Percentiles rank a stretch among this genome's conserved stretches.
Evolutionary conservation across 2,888 invertebrate genomes (phyloP).

Genomic region (Rapana venosa): DNA sequence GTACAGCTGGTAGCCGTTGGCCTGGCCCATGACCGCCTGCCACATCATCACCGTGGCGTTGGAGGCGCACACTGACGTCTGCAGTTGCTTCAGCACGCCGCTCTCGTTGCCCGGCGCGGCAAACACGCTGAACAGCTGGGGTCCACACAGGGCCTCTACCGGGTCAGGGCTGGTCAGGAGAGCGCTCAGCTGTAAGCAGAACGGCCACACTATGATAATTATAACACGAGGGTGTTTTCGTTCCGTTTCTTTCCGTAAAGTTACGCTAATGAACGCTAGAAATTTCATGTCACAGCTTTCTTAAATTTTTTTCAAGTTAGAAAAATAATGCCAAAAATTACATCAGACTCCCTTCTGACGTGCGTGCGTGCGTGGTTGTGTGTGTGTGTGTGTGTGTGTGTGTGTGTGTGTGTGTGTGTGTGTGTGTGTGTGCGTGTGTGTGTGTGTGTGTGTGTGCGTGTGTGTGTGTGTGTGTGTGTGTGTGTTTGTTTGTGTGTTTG

Average conservation of each 20-base stretch:
- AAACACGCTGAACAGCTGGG: slow-evolving; percentile 49
- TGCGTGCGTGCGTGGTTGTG: too few species aligned
- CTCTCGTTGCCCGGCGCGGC: slow-evolving; percentile 46
- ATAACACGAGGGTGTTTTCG: too few species aligned
- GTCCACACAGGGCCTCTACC: slow-evolving; percentile 43
- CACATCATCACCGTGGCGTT: slow-evolving; percentile 49
- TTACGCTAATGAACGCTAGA: too few species aligned
- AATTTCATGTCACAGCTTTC: too few species aligned
- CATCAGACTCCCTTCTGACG: too few species aligned
- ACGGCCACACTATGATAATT: background rate
- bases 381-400: too few species aligned
- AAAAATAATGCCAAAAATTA: too few species aligned
- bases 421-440: background rate
- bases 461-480: background rate
- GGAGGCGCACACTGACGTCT: slow-evolving; percentile 46
- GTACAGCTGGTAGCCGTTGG: slow-evolving; percentile 49
- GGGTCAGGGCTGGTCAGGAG: slow-evolving; percentile 35
- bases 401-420: too few species aligned
- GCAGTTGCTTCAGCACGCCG: slow-evolving; percentile 44
- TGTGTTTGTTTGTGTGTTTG: too few species aligned
- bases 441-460: too few species aligned
- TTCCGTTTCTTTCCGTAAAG: too few species aligned
- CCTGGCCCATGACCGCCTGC: slow-evolving; percentile 48
- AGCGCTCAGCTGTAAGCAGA: slow-evolving; percentile 42
- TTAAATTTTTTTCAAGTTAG: too few species aligned